Conservation (phyloP, 92 coral and sea anemone genomes). For the Phenganax subtilis region DNA sequence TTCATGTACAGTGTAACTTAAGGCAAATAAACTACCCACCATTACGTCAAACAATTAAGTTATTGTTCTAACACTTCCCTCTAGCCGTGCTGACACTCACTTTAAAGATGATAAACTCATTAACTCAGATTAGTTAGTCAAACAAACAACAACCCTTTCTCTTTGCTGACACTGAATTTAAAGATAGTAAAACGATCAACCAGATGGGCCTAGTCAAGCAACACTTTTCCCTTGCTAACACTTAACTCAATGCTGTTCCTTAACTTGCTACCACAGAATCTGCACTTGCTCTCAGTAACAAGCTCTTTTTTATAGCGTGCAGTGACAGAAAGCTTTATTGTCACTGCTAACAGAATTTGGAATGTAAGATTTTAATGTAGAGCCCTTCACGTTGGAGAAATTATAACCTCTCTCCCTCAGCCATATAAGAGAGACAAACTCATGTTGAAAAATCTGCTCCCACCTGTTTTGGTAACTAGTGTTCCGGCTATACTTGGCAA, state of each 20-base stretch:
- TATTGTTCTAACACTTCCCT: too few species aligned
- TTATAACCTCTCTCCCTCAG: conserved; percentile 46
- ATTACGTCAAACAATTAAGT: too few species aligned
- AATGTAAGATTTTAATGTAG: conserved; percentile 19
- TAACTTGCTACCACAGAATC: conserved; percentile 41
- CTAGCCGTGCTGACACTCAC: too few species aligned
- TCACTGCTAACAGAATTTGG: conserved; percentile 14
- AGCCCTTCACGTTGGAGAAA: conserved; percentile 8
- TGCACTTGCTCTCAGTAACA: conserved; percentile 26
- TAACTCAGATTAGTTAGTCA: background rate
- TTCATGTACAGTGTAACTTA: too few species aligned
- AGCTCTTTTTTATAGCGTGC: conserved; percentile 40
- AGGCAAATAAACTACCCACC: too few species aligned
- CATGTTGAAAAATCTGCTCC: conserved; percentile 53
- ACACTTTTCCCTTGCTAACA: conserved; percentile 35
- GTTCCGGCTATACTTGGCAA: conserved; percentile 46
- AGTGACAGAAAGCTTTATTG: conserved; percentile 38
- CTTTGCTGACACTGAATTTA: background rate
- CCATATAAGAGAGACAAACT: conserved; percentile 50
- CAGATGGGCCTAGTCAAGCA: background rate
- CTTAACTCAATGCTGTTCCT: conserved; percentile 39
- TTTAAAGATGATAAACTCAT: too few species aligned
- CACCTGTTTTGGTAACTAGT: conserved; percentile 48
- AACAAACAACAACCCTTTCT: conserved; percentile 1
- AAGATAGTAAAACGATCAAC: too few species aligned